Conservation (phyloP, 2,888 invertebrate genomes). For the Rugalucina vietnamica region DNA sequence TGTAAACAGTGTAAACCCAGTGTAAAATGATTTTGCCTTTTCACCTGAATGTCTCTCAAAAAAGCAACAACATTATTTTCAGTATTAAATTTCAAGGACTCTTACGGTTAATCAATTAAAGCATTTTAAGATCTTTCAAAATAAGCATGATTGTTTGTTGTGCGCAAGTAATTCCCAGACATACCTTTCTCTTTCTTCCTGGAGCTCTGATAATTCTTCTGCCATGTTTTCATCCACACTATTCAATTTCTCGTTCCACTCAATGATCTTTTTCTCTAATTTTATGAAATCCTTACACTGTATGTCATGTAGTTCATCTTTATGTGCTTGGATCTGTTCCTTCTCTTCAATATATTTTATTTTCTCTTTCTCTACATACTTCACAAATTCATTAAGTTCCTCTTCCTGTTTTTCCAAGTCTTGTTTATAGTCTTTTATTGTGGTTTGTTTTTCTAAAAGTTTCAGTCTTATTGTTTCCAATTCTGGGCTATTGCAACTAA, state of each 20-base stretch:
- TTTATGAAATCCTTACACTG: constrained; percentile 53
- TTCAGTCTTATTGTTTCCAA: constrained; percentile 56
- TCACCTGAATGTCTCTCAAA: no score
- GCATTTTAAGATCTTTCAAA: no score
- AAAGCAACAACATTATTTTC: no score
- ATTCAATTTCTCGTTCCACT: constrained; percentile 69
- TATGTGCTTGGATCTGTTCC: constrained; percentile 50
- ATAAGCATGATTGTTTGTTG: no score
- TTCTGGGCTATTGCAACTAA: constrained; percentile 43
- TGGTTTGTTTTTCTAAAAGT: constrained; percentile 49
- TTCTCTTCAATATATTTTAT: constrained; percentile 35
- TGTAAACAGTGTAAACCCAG: no score
- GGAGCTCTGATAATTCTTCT: constrained; percentile 66
- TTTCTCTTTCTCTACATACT: constrained; percentile 42
- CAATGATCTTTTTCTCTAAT: constrained; percentile 58
- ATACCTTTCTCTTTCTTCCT: constrained; percentile 74
- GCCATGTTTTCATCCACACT: constrained; percentile 62
- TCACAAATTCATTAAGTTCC: constrained; percentile 45
- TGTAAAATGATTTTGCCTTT: no score
- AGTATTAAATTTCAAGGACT: no score
- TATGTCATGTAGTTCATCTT: constrained; percentile 35
- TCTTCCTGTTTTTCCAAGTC: constrained; percentile 48
- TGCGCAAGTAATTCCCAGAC: no score
- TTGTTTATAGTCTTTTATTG: constrained; percentile 42
- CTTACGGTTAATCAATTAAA: no score